Base-by-base conservation (phyloP, 1,140 invertebrate genomes). In the Adoxophyes honmai region DNA sequence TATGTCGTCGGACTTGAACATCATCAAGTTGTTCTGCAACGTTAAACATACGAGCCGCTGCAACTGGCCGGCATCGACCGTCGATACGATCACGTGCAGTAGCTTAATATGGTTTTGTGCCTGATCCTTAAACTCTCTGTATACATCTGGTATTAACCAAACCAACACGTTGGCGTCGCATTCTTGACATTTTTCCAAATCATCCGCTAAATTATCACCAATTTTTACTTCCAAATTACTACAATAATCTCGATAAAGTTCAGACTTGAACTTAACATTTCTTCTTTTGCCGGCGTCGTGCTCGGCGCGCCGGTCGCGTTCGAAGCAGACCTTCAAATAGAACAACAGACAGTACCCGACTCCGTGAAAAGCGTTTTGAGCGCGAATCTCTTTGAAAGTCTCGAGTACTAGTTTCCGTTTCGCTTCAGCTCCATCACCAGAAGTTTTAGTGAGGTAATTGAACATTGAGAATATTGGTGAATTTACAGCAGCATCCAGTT, bases 131-230 rank as follows among this genome's bases (percentile, higher is more conserved):
- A 98, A 98, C 86, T 96, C 95, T 78, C 93, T 93, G 79, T 97
- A 99, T 42, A 98, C 91, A 77, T 98, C 96, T 37, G 97, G 96
- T 81, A 98, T 92, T 51, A 99, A 89, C 92, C 94, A 98, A 70
- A 96, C 95, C 73, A 98, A 93, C 72, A 98, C 91, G 67, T 93
- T 92, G 15, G 96, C 93, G 90, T 97, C 97, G 82, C 95, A 94
- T 78, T 97, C 94, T 82, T 97, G 96, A 78, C 97, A 97, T 79
- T 94, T 92, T 86, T 94, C 93, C 63, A 98, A 91, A 91, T 97
- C 96, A 61, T 91, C 89, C 28, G 95, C 91, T 63, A 97, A 89
- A 89, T 94, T 95, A 11, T 91, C 91, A 60, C 94, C 94, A 63
- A 95, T 74, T 89, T 97, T 96, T 73, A 96, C 93, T 62, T 95